Base-by-base conservation (phyloP, 2,888 invertebrate species). In the Taphrorychus bicolor region DNA sequence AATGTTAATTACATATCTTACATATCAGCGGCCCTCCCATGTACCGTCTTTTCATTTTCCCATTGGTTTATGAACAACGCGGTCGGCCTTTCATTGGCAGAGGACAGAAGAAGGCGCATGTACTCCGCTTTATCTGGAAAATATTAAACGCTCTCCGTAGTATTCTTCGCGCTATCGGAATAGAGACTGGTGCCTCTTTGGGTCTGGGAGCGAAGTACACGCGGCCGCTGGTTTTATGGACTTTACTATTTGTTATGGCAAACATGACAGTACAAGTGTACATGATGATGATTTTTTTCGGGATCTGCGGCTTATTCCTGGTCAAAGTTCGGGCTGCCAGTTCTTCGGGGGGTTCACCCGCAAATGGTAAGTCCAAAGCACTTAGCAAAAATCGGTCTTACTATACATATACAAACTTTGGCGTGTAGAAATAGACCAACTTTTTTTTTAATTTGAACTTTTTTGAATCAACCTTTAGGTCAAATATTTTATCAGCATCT, bases 1-100 rank as follows among this genome's bases (percentile, higher is more conserved):
- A 81, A 81, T 80, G 80, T 78, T 81, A 81, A 81, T 81, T 81
- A 81, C 80, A 81, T 78, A 79, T 81, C 80, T 81, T 82, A 81
- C 80, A 80, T 81, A 79, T 77, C 71, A 73, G 76, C 74, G 81
- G 72, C 75, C 81, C 81, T 80, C 81, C 81, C 82, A 82, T 81
- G 80, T 79, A 78, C 79, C 81, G 80, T 81, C 81, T 81, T 82
- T 81, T 80, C 78, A 78, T 79, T 78, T 78, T 79, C 79, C 80
- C 75, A 82, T 82, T 82, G 82, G 82, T 80, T 81, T 81, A 78
- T 79, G 78, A 40, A 52, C 77, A 76, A 75, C 76, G 78, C 76
- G 77, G 80, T 79, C 73, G 79, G 76, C 77, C 72, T 76, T 75
- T 77, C 76, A 82, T 82, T 82, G 82, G 82, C 76, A 75, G 75